phyloP scores from a whole-genome alignment of 2,888 invertebrate genomes.

The Archips xylosteana region DNA sequence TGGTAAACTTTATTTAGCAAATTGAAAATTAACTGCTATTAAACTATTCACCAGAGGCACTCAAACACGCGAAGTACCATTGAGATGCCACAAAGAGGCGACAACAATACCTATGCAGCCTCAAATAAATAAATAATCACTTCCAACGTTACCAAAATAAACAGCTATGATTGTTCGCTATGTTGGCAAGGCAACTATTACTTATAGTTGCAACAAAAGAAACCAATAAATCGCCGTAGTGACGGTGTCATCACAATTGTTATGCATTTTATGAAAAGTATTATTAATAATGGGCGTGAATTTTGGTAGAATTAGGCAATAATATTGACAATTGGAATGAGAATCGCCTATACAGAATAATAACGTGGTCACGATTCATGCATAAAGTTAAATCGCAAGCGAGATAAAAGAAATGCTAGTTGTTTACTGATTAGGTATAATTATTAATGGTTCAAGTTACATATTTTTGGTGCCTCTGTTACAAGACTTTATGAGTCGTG shows the following conservation, averaged over 20 bases:
- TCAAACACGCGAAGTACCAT: slow-evolving; percentile 17
- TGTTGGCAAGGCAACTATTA: slow-evolving; percentile 58
- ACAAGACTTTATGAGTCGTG: neutral
- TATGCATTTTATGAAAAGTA: slow-evolving; percentile 76
- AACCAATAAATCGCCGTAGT: slow-evolving; percentile 79
- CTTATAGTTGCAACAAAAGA: slow-evolving; percentile 71
- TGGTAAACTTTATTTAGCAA: slow-evolving; percentile 11
- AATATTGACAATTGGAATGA: slow-evolving; percentile 25
- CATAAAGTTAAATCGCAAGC: slow-evolving; percentile 16
- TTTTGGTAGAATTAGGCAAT: slow-evolving; percentile 35
- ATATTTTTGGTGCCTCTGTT: neutral
- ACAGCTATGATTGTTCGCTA: slow-evolving; percentile 68
- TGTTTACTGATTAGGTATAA: slow-evolving; percentile 10
- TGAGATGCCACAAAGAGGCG: slow-evolving; percentile 56
- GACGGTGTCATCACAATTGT: slow-evolving; percentile 76
- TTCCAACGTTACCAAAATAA: slow-evolving; percentile 63
- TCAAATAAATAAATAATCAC: slow-evolving; percentile 70
- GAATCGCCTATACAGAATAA: slow-evolving; percentile 15
- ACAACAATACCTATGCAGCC: slow-evolving; percentile 51
- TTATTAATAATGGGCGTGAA: slow-evolving; percentile 48
- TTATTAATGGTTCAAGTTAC: slow-evolving; percentile 3
- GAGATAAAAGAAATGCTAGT: slow-evolving; percentile 8
- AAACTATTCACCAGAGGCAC: slow-evolving; percentile 23
- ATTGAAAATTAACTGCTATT: slow-evolving; percentile 39
- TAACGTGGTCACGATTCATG: slow-evolving; percentile 26